Base-by-base conservation (phyloP, 2,797 vertebrate genomes). In the Oreochromis mossambicus region DNA sequence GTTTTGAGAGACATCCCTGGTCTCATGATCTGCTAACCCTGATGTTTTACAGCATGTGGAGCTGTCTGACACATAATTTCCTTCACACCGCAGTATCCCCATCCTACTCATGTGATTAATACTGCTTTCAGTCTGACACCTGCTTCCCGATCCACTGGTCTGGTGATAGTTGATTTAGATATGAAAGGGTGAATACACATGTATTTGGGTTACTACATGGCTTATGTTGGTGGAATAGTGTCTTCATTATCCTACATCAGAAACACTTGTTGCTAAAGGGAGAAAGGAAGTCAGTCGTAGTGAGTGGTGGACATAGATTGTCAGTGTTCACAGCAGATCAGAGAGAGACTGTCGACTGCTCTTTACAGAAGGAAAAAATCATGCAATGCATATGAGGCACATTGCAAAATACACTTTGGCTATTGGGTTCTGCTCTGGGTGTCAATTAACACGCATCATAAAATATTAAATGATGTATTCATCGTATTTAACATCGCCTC, bases 1-100 rank as follows among this genome's bases (percentile, higher is more conserved):
- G 41, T 83, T 90, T 88, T 91, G 80, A 89, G 83, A 92, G 83
- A 32, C 52, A 32, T 56, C 58, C 17, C 34, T 12, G 19, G 24
- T 85, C 68, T 82, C 51, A 68, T 78, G 87, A 92, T 87, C 83
- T 90, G 85, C 89, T 91, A 89, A 86, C 51, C 55, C 61, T 77
- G 79, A 90, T 91, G 89, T 89, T 92, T 93, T 92, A 89, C 88
- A 88, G 70, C 87, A 82, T 29, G 66, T 85, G 79, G 79, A 70
- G 56, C 73, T 80, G 66, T 79, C 77, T 88, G 90, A 89, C 79
- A 68, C 90, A 85, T 21, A 87, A 91, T 94, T 92, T 87, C 81
- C 86, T 86, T 83, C 80, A 36, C 70, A 43, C 32, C 76, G 66
- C 82, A 78, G 82, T 32, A 38, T 77, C 56, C 19, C 52, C 26